Percentiles rank a stretch among this genome's conserved stretches.
These are phyloP conservation scores for Piliocolobus tephrosceles DNA, from an alignment of 2,113 vertebrate species.

Conservation along the genomic window DNA sequence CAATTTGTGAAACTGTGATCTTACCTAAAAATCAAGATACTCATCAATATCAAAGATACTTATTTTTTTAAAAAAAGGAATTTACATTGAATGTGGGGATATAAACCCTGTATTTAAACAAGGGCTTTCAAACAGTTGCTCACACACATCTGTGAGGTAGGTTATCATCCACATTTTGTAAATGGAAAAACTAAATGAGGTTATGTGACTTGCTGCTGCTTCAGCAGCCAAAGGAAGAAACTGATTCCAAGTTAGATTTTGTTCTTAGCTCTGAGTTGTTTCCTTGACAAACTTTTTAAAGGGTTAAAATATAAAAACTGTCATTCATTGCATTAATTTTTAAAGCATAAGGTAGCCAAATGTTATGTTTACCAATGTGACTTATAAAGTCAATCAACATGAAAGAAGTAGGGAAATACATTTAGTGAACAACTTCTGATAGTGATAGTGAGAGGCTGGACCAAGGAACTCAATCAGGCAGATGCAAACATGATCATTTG, in stretches of 20 bases:
- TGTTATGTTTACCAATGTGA: not conserved
- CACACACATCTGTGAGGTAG: conserved; percentile 73
- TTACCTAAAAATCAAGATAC: conserved; percentile 53
- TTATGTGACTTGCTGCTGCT: not conserved
- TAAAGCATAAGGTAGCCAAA: conserved; percentile 44
- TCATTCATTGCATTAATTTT: conserved; percentile 34
- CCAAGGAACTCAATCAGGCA: not conserved
- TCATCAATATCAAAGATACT: conserved; percentile 39
- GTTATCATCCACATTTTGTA: conserved; percentile 45
- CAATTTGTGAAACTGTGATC: conserved; percentile 51
- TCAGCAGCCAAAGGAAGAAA: not conserved
- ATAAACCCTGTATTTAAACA: conserved; percentile 8
- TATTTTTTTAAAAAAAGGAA: not conserved
- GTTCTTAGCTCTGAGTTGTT: conserved; percentile 7
- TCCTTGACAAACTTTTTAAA: conserved; percentile 39
- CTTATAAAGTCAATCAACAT: conserved; percentile 21
- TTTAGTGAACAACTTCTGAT: not conserved
- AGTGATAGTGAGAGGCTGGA: not conserved
- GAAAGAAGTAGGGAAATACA: conserved; percentile 8
- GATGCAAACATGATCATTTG: not conserved
- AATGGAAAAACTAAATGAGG: conserved; percentile 10
- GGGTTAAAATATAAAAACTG: not conserved
- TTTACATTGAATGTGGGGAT: conserved; percentile 23
- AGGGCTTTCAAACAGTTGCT: conserved; percentile 37
- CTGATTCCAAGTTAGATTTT: conserved; percentile 2